Evolutionary conservation across 2,888 invertebrate genomes (phyloP).

Genomic region (Epirrita christyi): DNA sequence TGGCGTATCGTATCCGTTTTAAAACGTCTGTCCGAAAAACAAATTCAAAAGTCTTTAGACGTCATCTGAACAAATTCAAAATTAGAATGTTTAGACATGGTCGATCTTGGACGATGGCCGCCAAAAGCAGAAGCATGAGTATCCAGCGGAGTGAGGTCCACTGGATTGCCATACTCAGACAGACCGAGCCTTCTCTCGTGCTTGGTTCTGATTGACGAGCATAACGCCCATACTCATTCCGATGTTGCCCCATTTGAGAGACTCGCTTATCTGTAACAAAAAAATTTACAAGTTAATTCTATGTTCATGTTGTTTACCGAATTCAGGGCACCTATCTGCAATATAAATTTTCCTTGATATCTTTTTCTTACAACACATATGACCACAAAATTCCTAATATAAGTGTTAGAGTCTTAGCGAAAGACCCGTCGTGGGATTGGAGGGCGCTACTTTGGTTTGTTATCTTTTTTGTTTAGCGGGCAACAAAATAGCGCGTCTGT

Average conservation of each 20-base stretch:
- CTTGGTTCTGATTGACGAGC: slow-evolving; percentile 83
- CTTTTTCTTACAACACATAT: background rate
- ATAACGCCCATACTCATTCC: slow-evolving; percentile 89
- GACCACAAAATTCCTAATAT: background rate
- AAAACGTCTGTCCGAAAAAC: slow-evolving; percentile 10
- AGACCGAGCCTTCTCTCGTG: slow-evolving; percentile 72
- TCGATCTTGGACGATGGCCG: slow-evolving; percentile 64
- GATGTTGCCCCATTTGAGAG: slow-evolving; percentile 89
- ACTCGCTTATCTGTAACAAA: slow-evolving; percentile 88
- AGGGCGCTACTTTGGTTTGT: too few species aligned
- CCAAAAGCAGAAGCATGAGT: slow-evolving; percentile 75
- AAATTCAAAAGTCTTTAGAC: slow-evolving; percentile 2
- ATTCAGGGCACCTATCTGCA: background rate
- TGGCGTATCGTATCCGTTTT: slow-evolving; percentile 16
- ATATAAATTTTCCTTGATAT: background rate
- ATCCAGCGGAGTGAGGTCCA: slow-evolving; percentile 65
- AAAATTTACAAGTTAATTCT: slow-evolving; percentile 35
- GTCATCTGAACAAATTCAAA: slow-evolving; percentile 16
- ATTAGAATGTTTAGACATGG: slow-evolving; percentile 55
- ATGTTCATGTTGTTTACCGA: background rate
- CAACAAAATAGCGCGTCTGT: too few species aligned
- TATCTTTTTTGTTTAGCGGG: too few species aligned
- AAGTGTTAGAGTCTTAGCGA: too few species aligned
- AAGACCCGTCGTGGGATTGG: too few species aligned
- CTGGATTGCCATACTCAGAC: slow-evolving; percentile 74